Evolutionary conservation across 2,888 invertebrate species (phyloP), one percentile per base, ranked within the genome.

Genomic region (Monopis laevigella): DNA sequence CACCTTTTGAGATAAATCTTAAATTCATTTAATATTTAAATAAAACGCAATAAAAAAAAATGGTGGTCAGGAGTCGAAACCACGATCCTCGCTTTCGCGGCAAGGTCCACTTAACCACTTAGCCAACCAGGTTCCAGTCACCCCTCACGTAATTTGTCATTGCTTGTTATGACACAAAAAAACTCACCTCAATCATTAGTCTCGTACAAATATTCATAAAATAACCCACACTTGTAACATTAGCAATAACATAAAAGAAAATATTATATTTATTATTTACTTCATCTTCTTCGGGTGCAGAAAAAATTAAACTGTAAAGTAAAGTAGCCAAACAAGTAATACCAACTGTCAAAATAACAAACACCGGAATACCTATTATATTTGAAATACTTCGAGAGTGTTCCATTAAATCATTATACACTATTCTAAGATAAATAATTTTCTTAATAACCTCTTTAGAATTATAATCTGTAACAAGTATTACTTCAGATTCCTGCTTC

Each of bases 161-260:
- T n/a, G n/a, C n/a, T n/a, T n/a, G n/a, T n/a, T n/a, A n/a, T n/a
- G n/a, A n/a, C n/a, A n/a, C n/a, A n/a, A n/a, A n/a, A n/a, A n/a
- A n/a, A n/a, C 21, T 19, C 7, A 36, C 36, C 36, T 36, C 21
- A 5, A 4, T 19, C 19, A 21, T 11, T 36, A 36, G 13, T 36
- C 21, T 13, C 13, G 36, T 36, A 36, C 36, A 36, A 13, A 12
- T 36, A 16, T 36, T 36, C 19, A 21, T 16, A 19, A 36, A 36
- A 11, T 36, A 36, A 36, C 21, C 36, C 2, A 36, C 4, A 6
- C 21, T 11, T 12, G 21, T 3, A 6, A 36, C 36, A 21, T 36
- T 36, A 11, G 36, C 19, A 12, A 36, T 12, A 2, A 36, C 36
- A 21, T 21, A 36, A 36, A 36, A 36, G 11, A 36, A 36, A 11